Conservation (phyloP, 2,888 invertebrate genomes). For the Cecidostiba fungosa region DNA sequence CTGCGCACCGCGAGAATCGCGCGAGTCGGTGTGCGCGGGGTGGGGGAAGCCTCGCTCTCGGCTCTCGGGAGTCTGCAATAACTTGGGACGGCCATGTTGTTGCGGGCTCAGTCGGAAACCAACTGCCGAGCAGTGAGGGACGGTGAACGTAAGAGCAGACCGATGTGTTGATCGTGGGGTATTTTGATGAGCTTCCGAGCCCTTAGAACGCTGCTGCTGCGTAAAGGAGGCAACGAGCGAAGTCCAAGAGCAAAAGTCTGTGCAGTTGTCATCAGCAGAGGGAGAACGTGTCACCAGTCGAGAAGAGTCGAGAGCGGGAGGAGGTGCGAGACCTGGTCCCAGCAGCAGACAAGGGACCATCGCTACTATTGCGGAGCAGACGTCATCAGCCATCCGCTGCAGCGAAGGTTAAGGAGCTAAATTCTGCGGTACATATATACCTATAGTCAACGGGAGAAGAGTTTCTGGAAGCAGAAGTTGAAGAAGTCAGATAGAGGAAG, state of each 20-base stretch:
- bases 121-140: slow-evolving; percentile 79
- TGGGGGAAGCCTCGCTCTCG: slow-evolving; percentile 28
- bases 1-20: slow-evolving; percentile 25
- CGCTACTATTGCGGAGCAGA: slow-evolving; percentile 15
- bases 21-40: not conserved
- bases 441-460: not conserved
- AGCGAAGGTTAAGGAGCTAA: too few relatives aligned
- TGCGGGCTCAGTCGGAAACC: slow-evolving; percentile 78
- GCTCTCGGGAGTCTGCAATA: slow-evolving; percentile 64
- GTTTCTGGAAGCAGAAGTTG: too few relatives aligned
- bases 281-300: not conserved
- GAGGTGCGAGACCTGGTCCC: slow-evolving; percentile 26
- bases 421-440: too few relatives aligned
- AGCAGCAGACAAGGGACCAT: slow-evolving; percentile 37
- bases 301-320: slow-evolving; percentile 43
- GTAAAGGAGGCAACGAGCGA: slow-evolving; percentile 72
- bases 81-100: slow-evolving; percentile 67
- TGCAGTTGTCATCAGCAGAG: slow-evolving; percentile 5
- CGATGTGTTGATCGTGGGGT: slow-evolving; percentile 78
- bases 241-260: not conserved
- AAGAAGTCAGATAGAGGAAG: slow-evolving; percentile 22
- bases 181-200: slow-evolving; percentile 79
- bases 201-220: slow-evolving; percentile 73
- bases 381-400: too few relatives aligned
- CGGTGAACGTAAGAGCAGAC: slow-evolving; percentile 75